Evolutionary conservation across 1,140 invertebrate species (phyloP), one percentile per base, ranked within the genome.

Genomic region (Heliothis virescens): DNA sequence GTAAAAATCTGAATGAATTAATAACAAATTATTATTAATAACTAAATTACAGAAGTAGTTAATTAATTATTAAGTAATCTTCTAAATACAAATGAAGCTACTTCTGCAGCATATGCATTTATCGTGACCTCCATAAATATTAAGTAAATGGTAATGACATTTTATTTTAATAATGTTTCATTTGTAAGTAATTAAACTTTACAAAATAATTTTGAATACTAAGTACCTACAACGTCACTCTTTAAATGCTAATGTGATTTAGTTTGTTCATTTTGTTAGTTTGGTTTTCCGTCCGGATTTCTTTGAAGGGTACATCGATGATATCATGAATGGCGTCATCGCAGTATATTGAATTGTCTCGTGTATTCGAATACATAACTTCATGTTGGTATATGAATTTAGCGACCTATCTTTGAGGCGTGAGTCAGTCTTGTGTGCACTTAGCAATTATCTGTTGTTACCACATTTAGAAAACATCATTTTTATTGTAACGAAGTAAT

Each of bases 271-370:
- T 65, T 16, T 65, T 18, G 41, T 65, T 63, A 57, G 55, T 75
- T 47, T 62, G 29, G 29, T 57, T 67, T 65, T 80, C 80, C 74
- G 82, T 82, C 74, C 79, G 62, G 60, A 63, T 78, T 80, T 63
- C 79, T 55, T 83, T 77, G 80, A 82, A 82, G 71, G 12, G 55
- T 18, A 15, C 15, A 52, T 12, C 26, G 57, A 79, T 83, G 80
- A 83, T 83, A 82, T 85, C 82, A 83, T 52, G 21, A 11, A 18
- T 72, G 69, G 47, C 69, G 52, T 72, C 69, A 72, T 57, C 26
- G 9, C 15, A n/a, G 3, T 55, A 34, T 72, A 72, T 72, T 72
- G 69, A 72, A 72, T 71, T 18, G 48, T 71, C 29, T 55, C 29
- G 76, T 52, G 55, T 78, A 53, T 79, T 21, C 26, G 59, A 47